Base-by-base conservation (phyloP, 1,140 invertebrate species). In the Hermetia illucens region DNA sequence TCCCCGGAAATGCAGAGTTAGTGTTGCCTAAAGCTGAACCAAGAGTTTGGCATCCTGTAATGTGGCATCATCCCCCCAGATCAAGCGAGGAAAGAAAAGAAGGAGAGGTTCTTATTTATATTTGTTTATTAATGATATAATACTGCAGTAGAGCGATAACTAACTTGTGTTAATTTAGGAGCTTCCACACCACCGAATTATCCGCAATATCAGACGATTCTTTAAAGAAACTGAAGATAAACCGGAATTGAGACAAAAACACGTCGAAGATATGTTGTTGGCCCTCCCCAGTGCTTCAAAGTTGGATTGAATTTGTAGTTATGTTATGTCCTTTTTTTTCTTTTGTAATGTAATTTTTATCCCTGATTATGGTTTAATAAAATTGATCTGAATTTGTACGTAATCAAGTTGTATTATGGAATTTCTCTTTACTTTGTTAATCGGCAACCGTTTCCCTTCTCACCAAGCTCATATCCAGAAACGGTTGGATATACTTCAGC, bases 41-140 rank as follows among this genome's bases (percentile, higher is more conserved):
- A 42, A 53, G 53, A 49, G 52, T 48, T 49, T 61, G 58, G 58
- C 58, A 61, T 58, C 58, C 58, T 38, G 54, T 61, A 34, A 56
- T 61, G 55, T 61, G 58, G 57, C 51, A 52, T 41, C 48, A 56
- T 36, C 55, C 55, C 56, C 44, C 55, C 55, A 41, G 54, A 58
- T 46, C 55, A 56, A n/a, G n/a, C n/a, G 33, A 58, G 56, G 52
- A 58, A 56, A 58, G 54, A 58, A 52, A 58, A 58, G 58, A 58
- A 54, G 21, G 58, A 58, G n/a, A 27, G 25, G 8, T 27, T 27
- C n/a, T n/a, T 27, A 27, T 9, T 8, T 27, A 27, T 27, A 9
- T 27, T 27, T 27, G n/a, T 27, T 27, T 9, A 27, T 9, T n/a
- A 9, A 9, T 27, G n/a, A 27, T 9, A 27, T 29, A 33, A 36